These are phyloP conservation scores for Panurus biarmicus DNA, from an alignment of 2,113 vertebrate species.

Conservation along the genomic window DNA sequence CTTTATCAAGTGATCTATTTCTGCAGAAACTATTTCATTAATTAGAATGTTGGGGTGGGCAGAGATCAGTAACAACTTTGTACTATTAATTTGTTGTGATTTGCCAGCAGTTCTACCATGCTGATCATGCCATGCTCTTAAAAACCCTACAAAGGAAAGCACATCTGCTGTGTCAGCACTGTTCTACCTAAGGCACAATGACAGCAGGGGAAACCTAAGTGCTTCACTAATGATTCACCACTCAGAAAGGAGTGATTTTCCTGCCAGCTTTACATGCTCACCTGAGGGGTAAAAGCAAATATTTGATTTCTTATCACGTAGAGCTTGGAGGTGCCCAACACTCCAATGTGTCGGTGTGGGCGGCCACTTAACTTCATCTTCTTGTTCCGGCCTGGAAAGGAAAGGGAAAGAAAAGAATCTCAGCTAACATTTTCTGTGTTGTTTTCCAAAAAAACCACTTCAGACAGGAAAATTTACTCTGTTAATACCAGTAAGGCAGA, in stretches of 20 bases:
- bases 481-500: neutral
- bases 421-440: neutral
- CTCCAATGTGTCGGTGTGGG: conserved; percentile 92
- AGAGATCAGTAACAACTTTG: neutral
- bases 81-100: neutral
- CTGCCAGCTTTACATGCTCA: conserved; percentile 38
- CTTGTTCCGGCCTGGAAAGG: conserved; percentile 81
- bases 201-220: neutral
- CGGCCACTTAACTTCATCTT: conserved; percentile 89
- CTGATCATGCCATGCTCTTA: neutral
- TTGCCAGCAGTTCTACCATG: neutral
- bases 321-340: conserved; percentile 96
- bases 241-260: neutral
- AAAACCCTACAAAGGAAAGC: neutral
- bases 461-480: neutral
- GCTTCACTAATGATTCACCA: neutral
- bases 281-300: conserved; percentile 93
- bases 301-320: conserved; percentile 90
- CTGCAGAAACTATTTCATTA: neutral
- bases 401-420: neutral
- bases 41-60: neutral
- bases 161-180: neutral
- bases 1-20: neutral
- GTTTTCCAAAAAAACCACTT: neutral
- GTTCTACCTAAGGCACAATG: neutral